phyloP scores from a whole-genome alignment of 2,113 vertebrate species.

The Anhinga rufa region DNA sequence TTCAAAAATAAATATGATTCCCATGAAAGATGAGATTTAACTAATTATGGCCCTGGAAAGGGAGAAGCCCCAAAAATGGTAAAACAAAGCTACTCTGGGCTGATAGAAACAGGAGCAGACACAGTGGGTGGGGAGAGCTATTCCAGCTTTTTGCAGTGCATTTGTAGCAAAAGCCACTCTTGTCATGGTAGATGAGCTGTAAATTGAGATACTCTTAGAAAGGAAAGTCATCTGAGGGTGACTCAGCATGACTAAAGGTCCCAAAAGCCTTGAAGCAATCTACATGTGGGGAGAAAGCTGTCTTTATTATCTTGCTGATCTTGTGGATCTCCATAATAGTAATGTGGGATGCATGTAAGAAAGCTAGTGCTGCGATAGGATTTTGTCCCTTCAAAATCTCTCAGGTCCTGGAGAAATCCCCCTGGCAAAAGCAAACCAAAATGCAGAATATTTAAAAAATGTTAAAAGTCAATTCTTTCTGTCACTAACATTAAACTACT shows the following conservation, averaged over 20 bases:
- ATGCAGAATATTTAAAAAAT: slow-evolving; percentile 15
- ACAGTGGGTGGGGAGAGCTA: neutral
- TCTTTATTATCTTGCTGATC: neutral
- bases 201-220: neutral
- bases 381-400: neutral
- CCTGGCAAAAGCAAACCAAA: slow-evolving; percentile 19
- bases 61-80: neutral
- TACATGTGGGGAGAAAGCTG: neutral
- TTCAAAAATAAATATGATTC: neutral
- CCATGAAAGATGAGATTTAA: neutral
- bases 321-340: neutral
- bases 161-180: neutral
- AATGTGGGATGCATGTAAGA: neutral
- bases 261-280: neutral
- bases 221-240: neutral
- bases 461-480: slow-evolving; percentile 52
- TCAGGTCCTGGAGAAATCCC: neutral
- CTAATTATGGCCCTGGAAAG: neutral
- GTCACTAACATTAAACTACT: slow-evolving; percentile 62
- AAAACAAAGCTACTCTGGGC: neutral
- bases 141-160: neutral
- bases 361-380: neutral
- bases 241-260: neutral
- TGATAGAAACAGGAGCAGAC: neutral
- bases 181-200: neutral